Conservation (phyloP, 2,113 vertebrate genomes). For the Sturnira hondurensis region DNA sequence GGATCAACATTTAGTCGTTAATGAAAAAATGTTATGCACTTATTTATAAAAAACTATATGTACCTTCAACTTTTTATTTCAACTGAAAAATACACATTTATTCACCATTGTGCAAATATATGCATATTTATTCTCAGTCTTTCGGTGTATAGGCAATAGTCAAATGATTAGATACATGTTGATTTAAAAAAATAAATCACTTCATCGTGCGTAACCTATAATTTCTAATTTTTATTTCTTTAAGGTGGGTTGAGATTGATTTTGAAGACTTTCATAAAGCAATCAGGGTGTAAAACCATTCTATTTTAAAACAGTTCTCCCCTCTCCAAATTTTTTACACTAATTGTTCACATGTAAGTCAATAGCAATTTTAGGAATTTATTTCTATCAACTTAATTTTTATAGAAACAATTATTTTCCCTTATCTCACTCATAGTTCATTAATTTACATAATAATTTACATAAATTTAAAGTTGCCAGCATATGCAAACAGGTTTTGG, state of each 20-base stretch:
- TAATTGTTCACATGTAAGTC: neutral
- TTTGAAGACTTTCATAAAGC: neutral
- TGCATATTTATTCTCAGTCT: neutral
- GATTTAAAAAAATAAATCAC: neutral
- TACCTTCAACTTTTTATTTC: neutral
- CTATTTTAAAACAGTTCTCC: neutral
- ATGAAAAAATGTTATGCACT: neutral
- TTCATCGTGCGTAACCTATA: neutral
- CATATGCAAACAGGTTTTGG: neutral
- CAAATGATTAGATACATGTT: neutral
- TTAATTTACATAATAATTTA: neutral
- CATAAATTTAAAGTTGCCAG: neutral
- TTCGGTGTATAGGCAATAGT: neutral
- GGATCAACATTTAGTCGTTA: neutral
- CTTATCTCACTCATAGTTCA: neutral
- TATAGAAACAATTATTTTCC: neutral
- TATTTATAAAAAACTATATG: neutral
- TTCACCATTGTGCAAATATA: neutral
- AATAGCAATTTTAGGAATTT: neutral
- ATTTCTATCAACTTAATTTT: neutral
- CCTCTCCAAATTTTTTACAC: neutral
- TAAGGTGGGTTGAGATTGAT: neutral
- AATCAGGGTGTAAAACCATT: neutral
- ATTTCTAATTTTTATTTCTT: neutral
- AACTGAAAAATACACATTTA: neutral